phyloP scores from a whole-genome alignment of 2,797 vertebrate genomes.

The Cyclura pinguis region DNA sequence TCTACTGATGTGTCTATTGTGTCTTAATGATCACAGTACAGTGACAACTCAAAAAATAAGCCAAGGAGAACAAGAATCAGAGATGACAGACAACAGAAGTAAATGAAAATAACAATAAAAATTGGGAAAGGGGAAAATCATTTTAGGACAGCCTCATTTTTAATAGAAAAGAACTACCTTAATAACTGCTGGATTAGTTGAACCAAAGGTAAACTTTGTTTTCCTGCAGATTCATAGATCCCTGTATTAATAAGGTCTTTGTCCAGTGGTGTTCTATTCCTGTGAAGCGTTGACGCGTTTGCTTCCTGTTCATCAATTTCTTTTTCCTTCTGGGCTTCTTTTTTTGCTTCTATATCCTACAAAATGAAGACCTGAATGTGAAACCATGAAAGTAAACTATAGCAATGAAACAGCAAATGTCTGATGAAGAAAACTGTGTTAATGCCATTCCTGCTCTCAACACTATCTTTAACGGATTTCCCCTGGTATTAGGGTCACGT shows the following conservation, averaged over 20 bases:
- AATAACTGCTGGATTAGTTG: slow-evolving; percentile 97
- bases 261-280: slow-evolving; percentile 92
- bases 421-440: neutral
- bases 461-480: neutral
- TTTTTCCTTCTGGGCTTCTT: slow-evolving; percentile 99
- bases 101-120: neutral
- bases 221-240: slow-evolving; percentile 95
- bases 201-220: slow-evolving; percentile 95
- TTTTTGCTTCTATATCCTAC: slow-evolving; percentile 98
- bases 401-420: neutral
- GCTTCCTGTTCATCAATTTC: slow-evolving; percentile 99
- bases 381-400: neutral
- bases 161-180: slow-evolving; percentile 81
- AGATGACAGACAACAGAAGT: neutral
- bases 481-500: neutral
- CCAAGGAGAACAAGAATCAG: neutral
- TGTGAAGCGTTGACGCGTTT: slow-evolving; percentile 92
- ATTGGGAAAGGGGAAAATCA: neutral
- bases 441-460: neutral
- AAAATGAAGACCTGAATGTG: slow-evolving; percentile 42
- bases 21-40: neutral
- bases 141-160: neutral
- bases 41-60: neutral
- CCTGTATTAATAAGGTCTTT: slow-evolving; percentile 99
- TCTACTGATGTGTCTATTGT: neutral